A percentile compares a stretch with the other conserved stretches of the same genome.
These are phyloP conservation scores for Drosophila arawakana DNA, from an alignment of 1,140 invertebrate species.

Conservation along the genomic window DNA sequence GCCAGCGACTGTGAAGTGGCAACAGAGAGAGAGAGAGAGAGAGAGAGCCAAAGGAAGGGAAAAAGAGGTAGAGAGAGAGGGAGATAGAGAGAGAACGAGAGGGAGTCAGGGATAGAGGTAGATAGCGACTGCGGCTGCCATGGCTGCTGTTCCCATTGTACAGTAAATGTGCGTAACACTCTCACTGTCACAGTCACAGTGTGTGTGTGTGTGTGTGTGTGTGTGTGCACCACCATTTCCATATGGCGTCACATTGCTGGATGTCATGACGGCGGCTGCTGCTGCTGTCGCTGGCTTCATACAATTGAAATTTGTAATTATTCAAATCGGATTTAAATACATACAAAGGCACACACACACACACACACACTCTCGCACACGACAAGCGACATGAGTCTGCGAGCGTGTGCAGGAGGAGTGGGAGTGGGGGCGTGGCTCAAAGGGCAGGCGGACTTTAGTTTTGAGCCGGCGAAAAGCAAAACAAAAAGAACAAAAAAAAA, in stretches of 20 bases:
- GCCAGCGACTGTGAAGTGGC: slow-evolving; percentile 69
- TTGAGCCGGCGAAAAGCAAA: slow-evolving; percentile 29
- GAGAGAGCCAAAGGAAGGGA: too few species aligned
- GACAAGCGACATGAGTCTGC: not conserved
- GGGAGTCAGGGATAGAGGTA: too few species aligned
- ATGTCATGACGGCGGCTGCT: slow-evolving; percentile 40
- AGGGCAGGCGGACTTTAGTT: slow-evolving; percentile 36
- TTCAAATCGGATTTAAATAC: slow-evolving; percentile 82
- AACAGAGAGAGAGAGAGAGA: slow-evolving; percentile 9
- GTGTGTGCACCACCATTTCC: slow-evolving; percentile 63
- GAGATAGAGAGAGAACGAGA: too few species aligned
- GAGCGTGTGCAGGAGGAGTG: too few species aligned
- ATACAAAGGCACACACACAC: slow-evolving; percentile 42
- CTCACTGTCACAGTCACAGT: slow-evolving; percentile 23
- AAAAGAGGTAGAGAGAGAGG: too few species aligned
- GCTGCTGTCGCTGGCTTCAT: slow-evolving; percentile 59
- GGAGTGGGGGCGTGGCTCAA: not conserved
- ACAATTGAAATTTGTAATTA: slow-evolving; percentile 83
- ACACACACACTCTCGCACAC: not conserved
- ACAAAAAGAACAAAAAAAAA: slow-evolving; percentile 29
- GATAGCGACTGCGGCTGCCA: slow-evolving; percentile 35
- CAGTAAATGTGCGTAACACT: slow-evolving; percentile 62
- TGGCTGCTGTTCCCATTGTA: slow-evolving; percentile 52
- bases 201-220: slow-evolving; percentile 18
- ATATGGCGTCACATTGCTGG: slow-evolving; percentile 78